A percentile compares a stretch with the other conserved stretches of the same genome.
phyloP scores from a whole-genome alignment of 2,113 vertebrate species.

The Lepisosteus osseus region DNA sequence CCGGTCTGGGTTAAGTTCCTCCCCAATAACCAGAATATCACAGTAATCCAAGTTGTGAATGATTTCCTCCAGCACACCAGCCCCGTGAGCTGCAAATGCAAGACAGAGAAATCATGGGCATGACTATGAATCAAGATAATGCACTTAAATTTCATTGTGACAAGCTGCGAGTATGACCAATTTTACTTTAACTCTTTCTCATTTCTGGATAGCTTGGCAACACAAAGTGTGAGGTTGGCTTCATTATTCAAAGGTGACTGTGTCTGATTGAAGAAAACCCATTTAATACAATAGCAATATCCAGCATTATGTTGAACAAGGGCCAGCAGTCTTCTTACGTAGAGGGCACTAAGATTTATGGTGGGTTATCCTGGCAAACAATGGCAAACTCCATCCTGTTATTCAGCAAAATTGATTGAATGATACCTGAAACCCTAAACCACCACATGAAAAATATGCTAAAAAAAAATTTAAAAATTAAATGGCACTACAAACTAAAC shows the following conservation, averaged over 20 bases:
- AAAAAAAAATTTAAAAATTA: no score
- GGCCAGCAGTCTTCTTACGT: background rate
- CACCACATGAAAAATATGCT: no score
- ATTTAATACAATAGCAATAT: constrained; percentile 1
- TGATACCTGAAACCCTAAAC: no score
- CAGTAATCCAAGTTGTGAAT: constrained; percentile 95
- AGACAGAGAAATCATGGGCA: background rate
- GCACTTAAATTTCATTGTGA: background rate
- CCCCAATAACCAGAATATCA: constrained; percentile 84
- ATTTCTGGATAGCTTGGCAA: background rate
- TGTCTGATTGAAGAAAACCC: background rate
- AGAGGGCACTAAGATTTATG: background rate
- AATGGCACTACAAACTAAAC: no score
- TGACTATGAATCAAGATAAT: constrained; percentile 3
- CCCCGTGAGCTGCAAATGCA: constrained; percentile 56
- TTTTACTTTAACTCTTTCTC: background rate
- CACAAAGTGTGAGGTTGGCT: background rate
- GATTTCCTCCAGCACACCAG: constrained; percentile 78
- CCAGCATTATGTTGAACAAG: background rate
- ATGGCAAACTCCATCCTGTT: background rate
- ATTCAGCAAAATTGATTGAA: no score
- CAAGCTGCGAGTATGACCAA: background rate
- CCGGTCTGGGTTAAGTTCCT: constrained; percentile 75
- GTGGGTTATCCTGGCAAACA: background rate
- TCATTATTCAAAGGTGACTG: background rate